Evolutionary conservation across 2,888 invertebrate species (phyloP).

Genomic region (Andrena chrysosceles): DNA sequence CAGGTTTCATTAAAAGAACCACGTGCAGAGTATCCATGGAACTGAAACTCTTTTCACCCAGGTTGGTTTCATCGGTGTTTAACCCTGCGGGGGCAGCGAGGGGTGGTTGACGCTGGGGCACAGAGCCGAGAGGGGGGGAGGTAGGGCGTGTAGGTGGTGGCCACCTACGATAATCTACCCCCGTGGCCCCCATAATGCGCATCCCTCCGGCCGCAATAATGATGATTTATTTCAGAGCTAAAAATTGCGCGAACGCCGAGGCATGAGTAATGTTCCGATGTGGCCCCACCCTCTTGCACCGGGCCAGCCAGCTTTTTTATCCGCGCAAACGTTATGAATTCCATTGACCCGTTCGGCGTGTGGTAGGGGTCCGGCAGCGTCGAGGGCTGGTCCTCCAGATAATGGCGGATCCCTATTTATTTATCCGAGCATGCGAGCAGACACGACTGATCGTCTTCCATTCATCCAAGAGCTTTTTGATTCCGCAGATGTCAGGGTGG

Average conservation of each 20-base stretch:
- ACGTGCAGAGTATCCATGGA: slow-evolving; percentile 7
- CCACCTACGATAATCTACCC: slow-evolving; percentile 81
- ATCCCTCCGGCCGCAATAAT: slow-evolving; percentile 86
- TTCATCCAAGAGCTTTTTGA: slow-evolving; percentile 73
- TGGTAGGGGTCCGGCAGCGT: slow-evolving; percentile 72
- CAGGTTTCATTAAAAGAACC: background rate
- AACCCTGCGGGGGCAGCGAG: slow-evolving; percentile 33
- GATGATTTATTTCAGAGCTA: slow-evolving; percentile 87
- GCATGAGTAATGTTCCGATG: slow-evolving; percentile 86
- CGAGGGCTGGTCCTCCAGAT: slow-evolving; percentile 79
- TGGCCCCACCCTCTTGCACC: slow-evolving; percentile 76
- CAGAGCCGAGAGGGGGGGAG: background rate
- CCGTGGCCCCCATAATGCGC: slow-evolving; percentile 80
- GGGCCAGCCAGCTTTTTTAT: slow-evolving; percentile 79
- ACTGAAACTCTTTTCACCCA: slow-evolving; percentile 30
- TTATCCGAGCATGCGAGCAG: slow-evolving; percentile 78
- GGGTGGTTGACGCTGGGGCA: slow-evolving; percentile 2
- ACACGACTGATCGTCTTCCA: slow-evolving; percentile 78
- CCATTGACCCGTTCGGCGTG: slow-evolving; percentile 79
- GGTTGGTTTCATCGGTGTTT: slow-evolving; percentile 55
- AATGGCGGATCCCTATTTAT: slow-evolving; percentile 81
- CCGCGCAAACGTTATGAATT: slow-evolving; percentile 81
- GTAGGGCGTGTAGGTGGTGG: slow-evolving; percentile 63
- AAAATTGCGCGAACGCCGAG: slow-evolving; percentile 87
- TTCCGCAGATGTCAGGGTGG: slow-evolving; percentile 65